Evolutionary conservation across 2,888 invertebrate species (phyloP).

Genomic region (Caenorhabditis imperialis): DNA sequence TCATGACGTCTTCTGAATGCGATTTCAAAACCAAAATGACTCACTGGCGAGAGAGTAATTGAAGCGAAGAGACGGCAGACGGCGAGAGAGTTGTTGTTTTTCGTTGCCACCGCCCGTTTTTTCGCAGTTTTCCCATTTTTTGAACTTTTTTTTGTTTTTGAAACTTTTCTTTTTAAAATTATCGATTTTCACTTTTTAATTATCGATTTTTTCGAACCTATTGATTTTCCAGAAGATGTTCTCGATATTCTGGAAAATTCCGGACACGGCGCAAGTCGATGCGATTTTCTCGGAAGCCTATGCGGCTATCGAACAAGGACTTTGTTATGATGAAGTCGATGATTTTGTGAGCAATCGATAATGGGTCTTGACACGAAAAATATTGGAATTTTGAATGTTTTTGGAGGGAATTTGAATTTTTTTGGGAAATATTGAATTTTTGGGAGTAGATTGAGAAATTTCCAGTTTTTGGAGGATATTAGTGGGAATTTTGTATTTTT

Average conservation of each 20-base stretch:
- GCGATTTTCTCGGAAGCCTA: constrained; percentile 72
- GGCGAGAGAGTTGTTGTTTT: constrained; percentile 26
- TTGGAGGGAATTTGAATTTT: too few relatives aligned
- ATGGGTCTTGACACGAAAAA: too few relatives aligned
- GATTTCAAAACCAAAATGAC: constrained; percentile 3
- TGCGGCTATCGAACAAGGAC: constrained; percentile 76
- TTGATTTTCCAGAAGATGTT: constrained; percentile 28
- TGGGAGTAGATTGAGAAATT: too few relatives aligned
- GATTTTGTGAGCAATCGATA: constrained; percentile 70
- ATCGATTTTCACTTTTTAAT: too few relatives aligned
- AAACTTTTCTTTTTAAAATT: too few relatives aligned
- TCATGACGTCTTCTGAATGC: constrained; percentile 10
- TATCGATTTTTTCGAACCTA: neutral
- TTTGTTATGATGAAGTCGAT: constrained; percentile 74
- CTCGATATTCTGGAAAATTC: constrained; percentile 49
- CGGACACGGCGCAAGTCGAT: constrained; percentile 57
- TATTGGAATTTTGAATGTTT: too few relatives aligned
- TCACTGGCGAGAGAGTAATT: constrained; percentile 22
- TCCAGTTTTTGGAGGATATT: too few relatives aligned
- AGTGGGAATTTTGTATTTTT: too few relatives aligned
- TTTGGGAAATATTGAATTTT: constrained; percentile 14
- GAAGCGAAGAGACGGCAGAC: constrained; percentile 37
- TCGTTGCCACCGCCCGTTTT: constrained; percentile 32
- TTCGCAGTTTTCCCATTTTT: constrained; percentile 6
- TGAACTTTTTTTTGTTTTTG: neutral